Conservation (phyloP, 35 echinoderm and acorn worm genomes). For the Ptychodera flava region DNA sequence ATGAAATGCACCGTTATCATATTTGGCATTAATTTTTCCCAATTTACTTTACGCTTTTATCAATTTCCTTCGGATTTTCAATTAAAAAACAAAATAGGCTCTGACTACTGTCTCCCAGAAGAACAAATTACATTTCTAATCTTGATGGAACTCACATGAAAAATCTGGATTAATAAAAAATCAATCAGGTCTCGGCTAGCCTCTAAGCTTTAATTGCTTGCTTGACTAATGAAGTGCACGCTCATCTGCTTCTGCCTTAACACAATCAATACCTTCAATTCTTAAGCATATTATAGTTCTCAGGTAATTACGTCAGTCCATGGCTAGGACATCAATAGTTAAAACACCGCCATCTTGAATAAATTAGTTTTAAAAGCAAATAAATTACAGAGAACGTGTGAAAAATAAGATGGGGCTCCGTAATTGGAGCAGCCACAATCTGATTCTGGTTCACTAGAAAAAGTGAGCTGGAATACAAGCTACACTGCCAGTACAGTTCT, state of each 20-base stretch:
- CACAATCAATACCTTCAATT: background rate
- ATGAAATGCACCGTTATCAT: constrained; percentile 1
- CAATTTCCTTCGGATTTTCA: background rate
- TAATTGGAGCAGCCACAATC: background rate
- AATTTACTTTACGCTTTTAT: background rate
- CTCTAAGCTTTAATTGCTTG: background rate
- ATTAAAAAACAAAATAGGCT: background rate
- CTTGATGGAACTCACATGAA: background rate
- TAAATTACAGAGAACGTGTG: background rate
- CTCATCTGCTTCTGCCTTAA: background rate
- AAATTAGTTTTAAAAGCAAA: constrained; percentile 2
- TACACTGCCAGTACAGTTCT: too few species aligned
- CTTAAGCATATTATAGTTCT: background rate
- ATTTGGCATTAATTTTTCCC: constrained; percentile 1
- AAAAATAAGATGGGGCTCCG: background rate
- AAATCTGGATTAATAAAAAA: constrained; percentile 2
- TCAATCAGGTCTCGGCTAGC: background rate
- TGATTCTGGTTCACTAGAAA: background rate
- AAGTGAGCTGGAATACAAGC: background rate
- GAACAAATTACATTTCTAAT: background rate
- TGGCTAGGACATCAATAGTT: background rate
- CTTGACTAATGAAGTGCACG: background rate
- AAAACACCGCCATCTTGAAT: background rate
- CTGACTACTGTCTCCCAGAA: background rate
- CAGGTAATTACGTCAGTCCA: background rate